Evolutionary conservation across 2,797 vertebrate genomes (phyloP), one percentile per base, ranked within the genome.

Genomic region (Gephyroberyx darwinii): DNA sequence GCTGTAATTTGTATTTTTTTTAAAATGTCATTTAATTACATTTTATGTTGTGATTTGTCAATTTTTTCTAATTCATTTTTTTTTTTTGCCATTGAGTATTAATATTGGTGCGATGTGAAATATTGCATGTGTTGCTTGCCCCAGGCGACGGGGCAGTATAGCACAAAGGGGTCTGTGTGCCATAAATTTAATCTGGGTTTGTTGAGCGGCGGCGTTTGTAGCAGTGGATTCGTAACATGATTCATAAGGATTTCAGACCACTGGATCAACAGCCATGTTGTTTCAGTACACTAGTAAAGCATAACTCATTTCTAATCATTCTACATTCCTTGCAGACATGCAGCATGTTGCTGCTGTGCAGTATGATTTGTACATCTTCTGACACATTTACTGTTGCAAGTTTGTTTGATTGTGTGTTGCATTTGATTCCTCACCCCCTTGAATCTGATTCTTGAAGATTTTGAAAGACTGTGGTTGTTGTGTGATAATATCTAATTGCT

Each of bases 191-290:
- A 52, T 31, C 13, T 16, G 12, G 43, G 43, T 16, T 16, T 76
- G 74, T 62, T 62, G 35, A 61, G 72, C 35, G 57, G 47, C 56
- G 0, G 33, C 35, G 53, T 74, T 74, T 71, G 71, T 56, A 31
- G 33, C 64, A 56, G 65, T 69, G 52, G n/a, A 54, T 75, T 72
- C 8, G 35, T 19, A 31, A 53, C 33, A 58, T 75, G 80, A 84
- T 77, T 86, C 63, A 82, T 71, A 48, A 70, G 48, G 71, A 84
- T 57, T 50, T 62, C n/a, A 69, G 70, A 66, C 52, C 71, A 61
- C 48, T 53, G 60, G 69, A 74, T 84, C 73, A 81, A 68, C 64
- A 66, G 4, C 65, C 74, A 47, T 37, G 56, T 77, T 78, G 61
- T 74, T 75, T 69, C 9, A 75, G 59, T 61, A 64, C 64, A 48